Conservation (phyloP, 2,797 vertebrate genomes). For the Oreortyx pictus region DNA sequence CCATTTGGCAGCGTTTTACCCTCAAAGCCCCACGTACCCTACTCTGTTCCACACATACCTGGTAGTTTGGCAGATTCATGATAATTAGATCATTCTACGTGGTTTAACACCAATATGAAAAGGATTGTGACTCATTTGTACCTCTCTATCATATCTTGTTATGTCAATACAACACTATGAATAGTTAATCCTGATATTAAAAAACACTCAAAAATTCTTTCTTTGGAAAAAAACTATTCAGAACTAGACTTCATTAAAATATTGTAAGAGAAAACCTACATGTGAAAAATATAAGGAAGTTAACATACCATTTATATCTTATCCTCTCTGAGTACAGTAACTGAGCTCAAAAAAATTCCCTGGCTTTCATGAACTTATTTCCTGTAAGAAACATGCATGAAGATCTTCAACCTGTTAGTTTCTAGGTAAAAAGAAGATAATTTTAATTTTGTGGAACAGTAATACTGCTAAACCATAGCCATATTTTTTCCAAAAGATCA, state of each 20-base stretch:
- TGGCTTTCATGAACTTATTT: background rate
- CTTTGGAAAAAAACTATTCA: background rate
- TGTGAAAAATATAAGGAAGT: background rate
- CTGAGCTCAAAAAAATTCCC: background rate
- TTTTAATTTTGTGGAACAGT: background rate
- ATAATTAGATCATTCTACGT: background rate
- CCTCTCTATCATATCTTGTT: background rate
- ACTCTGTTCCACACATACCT: fast-evolving
- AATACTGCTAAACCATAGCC: background rate
- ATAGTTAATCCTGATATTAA: background rate
- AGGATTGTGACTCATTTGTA: background rate
- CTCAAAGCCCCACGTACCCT: fast-evolving
- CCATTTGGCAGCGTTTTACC: background rate
- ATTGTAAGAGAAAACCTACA: background rate
- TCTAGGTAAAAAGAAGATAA: background rate
- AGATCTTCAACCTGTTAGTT: background rate
- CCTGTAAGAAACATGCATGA: background rate
- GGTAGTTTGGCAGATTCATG: background rate
- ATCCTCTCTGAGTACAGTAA: background rate
- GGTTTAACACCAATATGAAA: background rate
- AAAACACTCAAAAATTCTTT: background rate
- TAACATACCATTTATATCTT: background rate
- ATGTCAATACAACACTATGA: background rate
- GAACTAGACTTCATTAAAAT: background rate
- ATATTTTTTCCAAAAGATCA: background rate